Conservation (phyloP, 2,888 invertebrate genomes). For the Hymenopus coronatus region DNA sequence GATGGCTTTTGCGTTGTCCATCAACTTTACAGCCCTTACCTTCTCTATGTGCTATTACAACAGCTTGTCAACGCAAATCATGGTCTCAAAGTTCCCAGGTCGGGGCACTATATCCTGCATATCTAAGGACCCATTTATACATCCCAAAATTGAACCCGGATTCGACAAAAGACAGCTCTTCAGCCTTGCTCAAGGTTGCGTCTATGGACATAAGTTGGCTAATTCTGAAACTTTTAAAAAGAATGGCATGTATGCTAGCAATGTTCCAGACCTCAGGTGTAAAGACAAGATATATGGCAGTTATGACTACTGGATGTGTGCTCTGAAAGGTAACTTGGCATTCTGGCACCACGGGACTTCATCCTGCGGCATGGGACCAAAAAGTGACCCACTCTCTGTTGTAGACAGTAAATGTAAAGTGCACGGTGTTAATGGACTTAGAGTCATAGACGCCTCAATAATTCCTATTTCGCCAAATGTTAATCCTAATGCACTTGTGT, state of each 20-base stretch:
- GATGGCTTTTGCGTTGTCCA: neutral
- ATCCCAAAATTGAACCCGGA: neutral
- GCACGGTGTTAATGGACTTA: neutral
- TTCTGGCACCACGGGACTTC: neutral
- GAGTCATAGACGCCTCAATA: neutral
- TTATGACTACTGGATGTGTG: neutral
- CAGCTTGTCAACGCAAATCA: neutral
- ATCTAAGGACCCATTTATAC: neutral
- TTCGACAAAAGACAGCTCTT: rapidly evolving
- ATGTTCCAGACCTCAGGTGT: neutral
- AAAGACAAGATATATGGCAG: neutral
- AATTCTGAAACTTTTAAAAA: neutral
- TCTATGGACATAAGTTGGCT: neutral
- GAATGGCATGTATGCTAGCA: neutral
- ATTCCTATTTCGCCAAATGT: neutral
- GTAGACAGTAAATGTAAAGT: neutral
- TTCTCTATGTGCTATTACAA: neutral
- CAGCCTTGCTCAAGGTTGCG: neutral
- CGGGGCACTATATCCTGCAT: neutral
- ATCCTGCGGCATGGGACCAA: neutral
- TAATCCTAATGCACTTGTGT: neutral
- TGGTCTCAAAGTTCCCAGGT: neutral
- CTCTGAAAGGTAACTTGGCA: neutral
- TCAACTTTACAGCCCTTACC: neutral
- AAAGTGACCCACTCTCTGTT: neutral